Conservation (phyloP, 2,113 vertebrate genomes). For the Chunga burmeisteri region DNA sequence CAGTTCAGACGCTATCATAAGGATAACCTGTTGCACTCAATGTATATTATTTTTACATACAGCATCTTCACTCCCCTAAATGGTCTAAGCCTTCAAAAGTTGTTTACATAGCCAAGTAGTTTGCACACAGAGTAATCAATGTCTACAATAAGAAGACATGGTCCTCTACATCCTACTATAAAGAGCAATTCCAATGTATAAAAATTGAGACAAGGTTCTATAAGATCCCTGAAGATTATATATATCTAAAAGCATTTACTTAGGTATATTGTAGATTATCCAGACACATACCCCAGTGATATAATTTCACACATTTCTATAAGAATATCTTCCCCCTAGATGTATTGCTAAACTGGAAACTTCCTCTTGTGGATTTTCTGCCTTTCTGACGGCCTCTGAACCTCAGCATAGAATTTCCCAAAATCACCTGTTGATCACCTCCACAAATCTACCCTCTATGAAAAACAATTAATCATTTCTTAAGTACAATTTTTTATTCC, state of each 20-base stretch:
- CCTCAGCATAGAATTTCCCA: background rate
- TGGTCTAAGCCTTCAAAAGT: background rate
- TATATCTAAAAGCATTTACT: background rate
- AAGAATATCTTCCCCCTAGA: background rate
- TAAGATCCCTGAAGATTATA: background rate
- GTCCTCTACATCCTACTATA: background rate
- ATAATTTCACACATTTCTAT: background rate
- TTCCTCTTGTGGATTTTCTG: background rate
- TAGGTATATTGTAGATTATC: background rate
- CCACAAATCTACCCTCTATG: background rate
- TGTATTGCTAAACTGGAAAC: background rate
- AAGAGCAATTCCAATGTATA: background rate
- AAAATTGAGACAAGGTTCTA: background rate
- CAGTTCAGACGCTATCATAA: background rate
- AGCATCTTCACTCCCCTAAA: background rate
- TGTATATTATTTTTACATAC: background rate
- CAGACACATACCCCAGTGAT: background rate
- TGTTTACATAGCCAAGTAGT: background rate
- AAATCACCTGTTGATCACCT: background rate
- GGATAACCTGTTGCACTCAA: background rate
- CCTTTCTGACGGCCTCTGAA: background rate
- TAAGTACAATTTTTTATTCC: background rate
- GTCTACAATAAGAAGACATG: background rate
- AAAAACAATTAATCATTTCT: background rate
- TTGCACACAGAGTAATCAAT: background rate